Evolutionary conservation across 2,113 vertebrate species (phyloP).

Genomic region (Lontra canadensis): DNA sequence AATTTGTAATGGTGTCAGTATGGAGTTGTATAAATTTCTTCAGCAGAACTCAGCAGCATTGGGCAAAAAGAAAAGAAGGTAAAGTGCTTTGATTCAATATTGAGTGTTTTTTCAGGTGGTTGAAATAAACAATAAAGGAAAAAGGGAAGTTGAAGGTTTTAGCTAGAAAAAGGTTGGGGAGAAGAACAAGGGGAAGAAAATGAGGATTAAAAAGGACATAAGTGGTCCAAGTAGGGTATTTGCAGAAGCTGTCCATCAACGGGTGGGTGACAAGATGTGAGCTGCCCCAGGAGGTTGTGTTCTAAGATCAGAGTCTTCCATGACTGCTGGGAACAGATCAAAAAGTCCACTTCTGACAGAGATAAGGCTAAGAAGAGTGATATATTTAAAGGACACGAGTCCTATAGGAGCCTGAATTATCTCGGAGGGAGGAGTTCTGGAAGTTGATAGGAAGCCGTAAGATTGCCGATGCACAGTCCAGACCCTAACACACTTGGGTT

Average conservation of each 20-base stretch:
- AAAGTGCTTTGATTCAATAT: background rate
- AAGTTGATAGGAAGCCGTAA: background rate
- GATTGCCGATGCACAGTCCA: background rate
- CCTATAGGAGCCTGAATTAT: background rate
- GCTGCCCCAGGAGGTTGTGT: background rate
- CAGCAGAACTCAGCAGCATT: background rate
- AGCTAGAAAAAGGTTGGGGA: background rate
- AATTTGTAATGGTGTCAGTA: background rate
- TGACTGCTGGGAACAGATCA: background rate
- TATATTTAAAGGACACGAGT: background rate
- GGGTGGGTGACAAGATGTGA: background rate
- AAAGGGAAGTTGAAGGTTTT: background rate
- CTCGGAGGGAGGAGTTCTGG: background rate
- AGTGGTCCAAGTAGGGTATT: background rate
- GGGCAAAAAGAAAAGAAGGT: background rate
- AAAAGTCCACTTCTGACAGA: background rate
- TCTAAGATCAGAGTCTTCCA: background rate
- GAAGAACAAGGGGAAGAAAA: background rate
- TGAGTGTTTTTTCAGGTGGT: background rate
- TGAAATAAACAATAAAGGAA: background rate
- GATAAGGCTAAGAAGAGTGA: background rate
- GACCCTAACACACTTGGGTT: background rate
- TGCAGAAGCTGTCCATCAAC: background rate
- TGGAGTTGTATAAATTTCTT: background rate
- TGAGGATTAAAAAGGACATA: background rate